Conservation (phyloP, 1,140 invertebrate genomes). For the Luehdorfia chinensis region DNA sequence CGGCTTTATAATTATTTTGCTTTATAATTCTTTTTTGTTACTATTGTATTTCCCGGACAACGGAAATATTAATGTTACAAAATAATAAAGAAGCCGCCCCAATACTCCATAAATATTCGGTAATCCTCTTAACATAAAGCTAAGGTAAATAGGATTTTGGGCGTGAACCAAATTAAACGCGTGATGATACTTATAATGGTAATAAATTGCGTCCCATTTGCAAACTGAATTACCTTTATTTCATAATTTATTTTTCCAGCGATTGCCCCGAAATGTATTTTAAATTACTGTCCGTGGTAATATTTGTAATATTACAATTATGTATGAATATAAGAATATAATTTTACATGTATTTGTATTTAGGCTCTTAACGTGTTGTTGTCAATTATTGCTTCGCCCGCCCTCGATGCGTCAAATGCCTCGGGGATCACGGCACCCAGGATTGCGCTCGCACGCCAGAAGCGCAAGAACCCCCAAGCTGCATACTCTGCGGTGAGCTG, state of each 20-base stretch:
- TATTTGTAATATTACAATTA: background rate
- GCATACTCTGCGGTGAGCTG: too few relatives aligned
- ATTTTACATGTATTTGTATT: background rate
- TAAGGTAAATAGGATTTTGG: slow-evolving; percentile 41
- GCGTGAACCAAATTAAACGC: slow-evolving; percentile 26
- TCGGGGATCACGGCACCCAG: too few relatives aligned
- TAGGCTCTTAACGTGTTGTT: background rate
- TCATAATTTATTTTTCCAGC: slow-evolving; percentile 14
- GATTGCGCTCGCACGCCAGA: too few relatives aligned
- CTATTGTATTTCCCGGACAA: background rate
- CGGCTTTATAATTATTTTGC: too few relatives aligned
- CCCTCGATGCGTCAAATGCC: too few relatives aligned
- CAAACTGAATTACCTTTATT: slow-evolving; percentile 16
- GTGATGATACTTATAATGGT: slow-evolving; percentile 17
- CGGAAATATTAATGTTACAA: slow-evolving; percentile 27
- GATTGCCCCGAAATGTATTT: slow-evolving; percentile 1
- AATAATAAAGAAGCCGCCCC: slow-evolving; percentile 26
- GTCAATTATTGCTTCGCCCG: too few relatives aligned
- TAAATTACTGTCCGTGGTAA: background rate
- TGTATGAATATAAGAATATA: background rate
- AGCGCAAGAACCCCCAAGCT: too few relatives aligned
- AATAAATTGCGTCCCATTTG: slow-evolving; percentile 27
- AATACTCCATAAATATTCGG: slow-evolving; percentile 37
- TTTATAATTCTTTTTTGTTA: too few relatives aligned
- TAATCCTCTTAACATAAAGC: slow-evolving; percentile 46